Conservation (phyloP, 2,888 invertebrate genomes). For the Thymelicus acteon region DNA sequence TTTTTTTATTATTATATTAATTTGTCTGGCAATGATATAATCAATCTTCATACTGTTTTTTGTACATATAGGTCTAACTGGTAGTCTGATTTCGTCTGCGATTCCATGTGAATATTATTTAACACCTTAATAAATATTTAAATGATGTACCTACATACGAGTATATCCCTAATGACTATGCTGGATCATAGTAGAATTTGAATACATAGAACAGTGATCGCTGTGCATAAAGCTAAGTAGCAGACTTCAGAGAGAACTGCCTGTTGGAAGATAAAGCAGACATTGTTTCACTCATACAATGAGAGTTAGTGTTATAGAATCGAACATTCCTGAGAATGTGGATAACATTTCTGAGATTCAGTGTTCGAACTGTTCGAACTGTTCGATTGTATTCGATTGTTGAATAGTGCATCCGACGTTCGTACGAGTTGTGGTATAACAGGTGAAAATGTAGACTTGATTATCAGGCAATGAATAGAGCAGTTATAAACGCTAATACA, state of each 20-base stretch:
- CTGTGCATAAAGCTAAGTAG: slow-evolving; percentile 3
- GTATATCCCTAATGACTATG: background rate
- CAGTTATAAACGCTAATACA: no score
- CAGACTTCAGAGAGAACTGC: slow-evolving; percentile 8
- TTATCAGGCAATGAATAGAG: no score
- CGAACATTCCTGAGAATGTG: slow-evolving; percentile 1
- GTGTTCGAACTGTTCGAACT: background rate
- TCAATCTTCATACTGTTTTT: no score
- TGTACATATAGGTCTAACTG: no score
- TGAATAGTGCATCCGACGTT: background rate
- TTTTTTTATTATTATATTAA: no score
- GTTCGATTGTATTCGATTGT: background rate
- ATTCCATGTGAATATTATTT: no score
- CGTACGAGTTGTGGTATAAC: background rate
- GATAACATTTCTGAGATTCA: slow-evolving; percentile 1
- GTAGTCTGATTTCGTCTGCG: no score
- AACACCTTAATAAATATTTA: no score
- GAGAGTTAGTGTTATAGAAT: slow-evolving; percentile 8
- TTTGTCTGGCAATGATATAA: no score
- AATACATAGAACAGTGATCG: slow-evolving; percentile 2
- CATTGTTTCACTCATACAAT: slow-evolving; percentile 13
- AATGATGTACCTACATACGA: no score
- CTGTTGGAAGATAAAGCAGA: slow-evolving; percentile 12
- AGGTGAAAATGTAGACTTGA: no score
- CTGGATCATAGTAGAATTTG: background rate